Evolutionary conservation across 2,888 invertebrate species (phyloP), one percentile per base, ranked within the genome.

Genomic region (Flexamia atlantica): DNA sequence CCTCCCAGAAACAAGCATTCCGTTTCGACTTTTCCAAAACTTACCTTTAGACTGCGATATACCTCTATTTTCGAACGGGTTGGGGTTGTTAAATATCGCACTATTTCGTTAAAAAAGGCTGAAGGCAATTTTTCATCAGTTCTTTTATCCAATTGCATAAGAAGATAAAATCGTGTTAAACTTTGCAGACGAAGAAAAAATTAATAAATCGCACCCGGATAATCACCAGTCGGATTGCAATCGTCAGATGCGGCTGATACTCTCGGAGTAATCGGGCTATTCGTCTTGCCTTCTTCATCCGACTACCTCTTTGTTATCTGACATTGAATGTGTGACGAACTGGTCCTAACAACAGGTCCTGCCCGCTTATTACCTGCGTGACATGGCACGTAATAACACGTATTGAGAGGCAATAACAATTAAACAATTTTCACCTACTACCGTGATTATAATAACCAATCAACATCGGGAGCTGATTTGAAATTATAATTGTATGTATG

Each of bases 381-480:
- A 46, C 46, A 12, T 23, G 25, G 23, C 57, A 57, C 20, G 23
- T 57, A 23, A 57, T 64, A 17, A 64, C 30, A 64, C 64, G 64
- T 64, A 64, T 64, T 28, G 3, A 10, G 17, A 28, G 20, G 4
- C 64, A 64, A 64, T 64, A 64, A 64, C 64, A 64, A 64, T 64
- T 30, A 64, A 2, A 64, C 64, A 20, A 64, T 64, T 64, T 28
- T 64, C 64, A 28, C 28, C 28, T 28, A 28, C 46, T 23, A 20
- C 28, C 30, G 28, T 30, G 14, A 64, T 64, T 64, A 64, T 28
- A 53, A 53, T 53, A 53, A 64, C 30, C 64, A 64, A 28, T 64
- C 64, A 64, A 17, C 64, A 64, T 64, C 30, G 23, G 64, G 64
- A 64, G 12, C 64, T 64, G 30, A 64, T 64, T 64, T 64, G 64